phyloP scores from a whole-genome alignment of 2,113 vertebrate genomes.

The Poeciliopsis prolifica region DNA sequence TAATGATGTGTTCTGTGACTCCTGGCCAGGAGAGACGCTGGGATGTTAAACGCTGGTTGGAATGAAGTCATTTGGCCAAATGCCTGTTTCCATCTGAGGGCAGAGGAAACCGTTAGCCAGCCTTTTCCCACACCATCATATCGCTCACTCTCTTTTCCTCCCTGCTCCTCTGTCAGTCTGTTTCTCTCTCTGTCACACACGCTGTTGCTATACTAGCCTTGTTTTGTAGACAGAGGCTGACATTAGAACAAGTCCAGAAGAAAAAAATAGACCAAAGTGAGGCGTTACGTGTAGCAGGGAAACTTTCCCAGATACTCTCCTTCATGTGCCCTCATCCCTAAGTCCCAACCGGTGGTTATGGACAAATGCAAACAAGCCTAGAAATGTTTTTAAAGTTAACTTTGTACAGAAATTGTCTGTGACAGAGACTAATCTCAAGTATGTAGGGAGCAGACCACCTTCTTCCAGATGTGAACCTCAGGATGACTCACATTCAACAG shows the following conservation, averaged over 20 bases:
- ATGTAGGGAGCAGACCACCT: no score
- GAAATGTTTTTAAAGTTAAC: neutral
- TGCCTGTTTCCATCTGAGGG: constrained; percentile 82
- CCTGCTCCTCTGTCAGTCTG: neutral
- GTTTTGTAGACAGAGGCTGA: constrained; percentile 37
- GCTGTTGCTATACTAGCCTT: constrained; percentile 28
- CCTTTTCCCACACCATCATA: constrained; percentile 65
- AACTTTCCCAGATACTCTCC: constrained; percentile 39
- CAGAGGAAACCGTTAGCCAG: constrained; percentile 67
- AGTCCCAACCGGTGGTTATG: constrained; percentile 18
- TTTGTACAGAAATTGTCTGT: neutral
- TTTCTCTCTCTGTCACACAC: neutral
- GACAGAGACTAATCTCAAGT: no score
- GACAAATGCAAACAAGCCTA: neutral
- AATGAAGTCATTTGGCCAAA: constrained; percentile 84
- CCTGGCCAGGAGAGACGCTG: constrained; percentile 56
- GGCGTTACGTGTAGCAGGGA: constrained; percentile 46
- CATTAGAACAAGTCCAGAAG: constrained; percentile 56
- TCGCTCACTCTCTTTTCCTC: constrained; percentile 23
- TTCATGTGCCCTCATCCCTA: constrained; percentile 2
- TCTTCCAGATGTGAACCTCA: no score
- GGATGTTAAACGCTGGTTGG: constrained; percentile 69
- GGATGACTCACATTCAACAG: no score
- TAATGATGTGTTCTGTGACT: constrained; percentile 63
- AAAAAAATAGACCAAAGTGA: constrained; percentile 48